phyloP scores from a whole-genome alignment of 2,113 vertebrate genomes.

The Heliornis fulica region DNA sequence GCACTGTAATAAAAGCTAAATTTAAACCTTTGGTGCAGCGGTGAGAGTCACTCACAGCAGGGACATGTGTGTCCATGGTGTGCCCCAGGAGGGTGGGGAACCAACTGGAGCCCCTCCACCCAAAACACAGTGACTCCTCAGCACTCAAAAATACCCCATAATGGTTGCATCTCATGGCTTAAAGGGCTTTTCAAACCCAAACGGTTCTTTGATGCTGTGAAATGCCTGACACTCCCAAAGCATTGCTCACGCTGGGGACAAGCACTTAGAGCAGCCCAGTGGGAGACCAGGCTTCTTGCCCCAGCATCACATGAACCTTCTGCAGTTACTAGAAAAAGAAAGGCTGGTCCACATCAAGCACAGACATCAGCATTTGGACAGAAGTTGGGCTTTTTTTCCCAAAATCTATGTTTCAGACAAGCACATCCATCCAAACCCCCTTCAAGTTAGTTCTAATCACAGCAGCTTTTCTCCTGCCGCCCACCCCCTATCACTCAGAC shows the following conservation, averaged over 20 bases:
- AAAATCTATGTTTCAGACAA: background rate
- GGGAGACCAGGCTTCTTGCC: background rate
- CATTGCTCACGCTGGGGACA: background rate
- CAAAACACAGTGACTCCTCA: background rate
- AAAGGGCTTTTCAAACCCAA: too few species aligned
- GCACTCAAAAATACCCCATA: accelerated
- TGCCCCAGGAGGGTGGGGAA: too few species aligned
- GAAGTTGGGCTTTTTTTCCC: background rate
- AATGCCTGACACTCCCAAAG: accelerated
- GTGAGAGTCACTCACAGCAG: background rate
- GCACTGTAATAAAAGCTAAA: slow-evolving; percentile 80
- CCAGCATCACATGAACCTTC: background rate
- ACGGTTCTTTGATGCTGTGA: too few species aligned
- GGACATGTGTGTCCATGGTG: background rate
- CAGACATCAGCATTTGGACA: background rate
- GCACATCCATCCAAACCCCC: background rate
- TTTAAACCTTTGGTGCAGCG: background rate
- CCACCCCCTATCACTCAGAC: background rate
- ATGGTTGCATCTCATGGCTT: too few species aligned
- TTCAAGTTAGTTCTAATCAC: background rate
- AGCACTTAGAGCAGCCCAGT: background rate
- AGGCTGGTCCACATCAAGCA: background rate
- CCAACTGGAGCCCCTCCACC: background rate
- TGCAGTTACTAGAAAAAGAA: background rate
- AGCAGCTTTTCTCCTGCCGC: background rate